A percentile compares a stretch with the other conserved stretches of the same genome.
These are phyloP conservation scores for Nasua narica DNA, from an alignment of 2,797 vertebrate genomes.

Conservation along the genomic window DNA sequence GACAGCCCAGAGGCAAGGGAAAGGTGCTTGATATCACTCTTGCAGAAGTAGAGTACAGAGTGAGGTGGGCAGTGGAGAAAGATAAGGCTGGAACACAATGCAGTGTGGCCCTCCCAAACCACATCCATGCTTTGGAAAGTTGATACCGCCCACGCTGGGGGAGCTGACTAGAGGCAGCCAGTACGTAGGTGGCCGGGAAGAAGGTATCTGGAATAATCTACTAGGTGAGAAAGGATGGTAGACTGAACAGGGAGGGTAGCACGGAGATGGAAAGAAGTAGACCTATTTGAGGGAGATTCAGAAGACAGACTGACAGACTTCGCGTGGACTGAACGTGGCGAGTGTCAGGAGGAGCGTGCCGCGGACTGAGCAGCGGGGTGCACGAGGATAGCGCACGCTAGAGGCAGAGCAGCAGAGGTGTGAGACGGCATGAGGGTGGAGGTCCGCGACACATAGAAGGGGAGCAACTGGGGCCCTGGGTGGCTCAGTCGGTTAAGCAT, in stretches of 20 bases:
- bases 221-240: not conserved
- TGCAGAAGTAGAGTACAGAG: not conserved
- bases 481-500: not conserved
- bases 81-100: rapidly evolving
- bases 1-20: not conserved
- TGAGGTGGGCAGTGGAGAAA: not conserved
- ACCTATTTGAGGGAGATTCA: not conserved
- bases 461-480: not conserved
- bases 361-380: rapidly evolving
- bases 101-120: not conserved
- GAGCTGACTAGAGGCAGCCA: not conserved
- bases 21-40: not conserved
- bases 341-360: not conserved
- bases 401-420: not conserved
- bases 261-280: not conserved
- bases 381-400: rapidly evolving
- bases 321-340: not conserved
- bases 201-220: not conserved
- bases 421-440: rapidly evolving
- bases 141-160: no score
- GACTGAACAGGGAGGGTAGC: not conserved
- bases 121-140: not conserved
- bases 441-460: not conserved
- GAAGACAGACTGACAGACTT: not conserved
- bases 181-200: not conserved